Evolutionary conservation across 1,140 invertebrate genomes (phyloP).

Genomic region (Procambarus clarkii): DNA sequence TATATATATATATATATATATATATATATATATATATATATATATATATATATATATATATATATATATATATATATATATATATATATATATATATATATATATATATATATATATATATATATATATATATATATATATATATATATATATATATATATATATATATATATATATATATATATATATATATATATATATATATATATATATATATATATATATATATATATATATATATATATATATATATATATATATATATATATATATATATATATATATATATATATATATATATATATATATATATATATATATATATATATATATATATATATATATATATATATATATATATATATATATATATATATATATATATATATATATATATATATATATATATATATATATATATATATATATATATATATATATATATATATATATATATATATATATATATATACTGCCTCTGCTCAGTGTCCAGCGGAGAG

Average conservation of each 20-base stretch:
- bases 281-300: conserved; percentile 37
- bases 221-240: conserved; percentile 37
- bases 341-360: conserved; percentile 37
- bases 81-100: neutral
- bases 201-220: conserved; percentile 37
- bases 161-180: conserved; percentile 34
- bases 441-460: too few relatives aligned
- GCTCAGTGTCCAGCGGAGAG: too few relatives aligned
- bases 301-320: conserved; percentile 32
- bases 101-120: conserved; percentile 32
- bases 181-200: conserved; percentile 37
- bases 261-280: conserved; percentile 37
- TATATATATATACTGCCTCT: too few relatives aligned
- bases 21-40: too few relatives aligned
- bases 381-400: conserved; percentile 37
- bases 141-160: conserved; percentile 21
- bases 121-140: conserved; percentile 29
- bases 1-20: too few relatives aligned
- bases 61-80: too few relatives aligned
- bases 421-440: conserved; percentile 37
- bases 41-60: too few relatives aligned
- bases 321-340: conserved; percentile 37
- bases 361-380: conserved; percentile 34
- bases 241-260: conserved; percentile 34
- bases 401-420: conserved; percentile 37